Evolutionary conservation across 30 jellyfish, hydroid and myxozoan species (phyloP).

Genomic region (Turritopsis rubra): DNA sequence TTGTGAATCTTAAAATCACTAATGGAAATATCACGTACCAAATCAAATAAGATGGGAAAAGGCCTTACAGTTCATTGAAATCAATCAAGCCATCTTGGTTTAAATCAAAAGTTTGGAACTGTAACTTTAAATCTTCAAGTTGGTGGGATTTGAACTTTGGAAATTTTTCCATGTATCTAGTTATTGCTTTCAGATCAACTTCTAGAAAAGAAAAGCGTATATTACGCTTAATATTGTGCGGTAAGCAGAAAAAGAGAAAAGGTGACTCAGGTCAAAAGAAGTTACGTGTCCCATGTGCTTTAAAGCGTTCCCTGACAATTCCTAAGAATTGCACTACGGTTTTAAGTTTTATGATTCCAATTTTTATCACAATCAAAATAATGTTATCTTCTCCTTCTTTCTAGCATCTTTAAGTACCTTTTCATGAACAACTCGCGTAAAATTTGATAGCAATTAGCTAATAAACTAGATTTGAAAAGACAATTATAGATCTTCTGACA

Average conservation of each 20-base stretch:
- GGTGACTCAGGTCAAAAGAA: no score
- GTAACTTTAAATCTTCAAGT: conserved; percentile 10
- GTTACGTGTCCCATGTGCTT: no score
- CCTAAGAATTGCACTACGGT: no score
- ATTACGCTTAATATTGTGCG: no score
- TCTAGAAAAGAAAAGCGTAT: not conserved
- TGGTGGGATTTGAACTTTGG: conserved; percentile 8
- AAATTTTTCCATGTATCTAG: not conserved
- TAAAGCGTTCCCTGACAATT: no score
- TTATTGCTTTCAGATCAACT: not conserved
- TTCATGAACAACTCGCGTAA: no score
- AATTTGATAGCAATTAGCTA: not conserved
- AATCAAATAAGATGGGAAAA: no score
- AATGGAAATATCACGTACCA: no score
- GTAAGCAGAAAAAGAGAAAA: not conserved
- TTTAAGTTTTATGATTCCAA: not conserved
- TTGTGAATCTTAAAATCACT: no score
- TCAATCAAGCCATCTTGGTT: conserved; percentile 22
- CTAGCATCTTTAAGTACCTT: no score
- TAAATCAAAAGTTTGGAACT: conserved; percentile 16
- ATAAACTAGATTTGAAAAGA: not conserved
- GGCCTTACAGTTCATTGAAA: conserved; percentile 14
- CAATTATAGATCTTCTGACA: not conserved
- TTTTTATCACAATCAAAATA: no score
- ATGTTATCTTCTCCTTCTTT: no score